Base-by-base conservation (phyloP, 2,113 vertebrate species). In the Sceloporus tristichus region DNA sequence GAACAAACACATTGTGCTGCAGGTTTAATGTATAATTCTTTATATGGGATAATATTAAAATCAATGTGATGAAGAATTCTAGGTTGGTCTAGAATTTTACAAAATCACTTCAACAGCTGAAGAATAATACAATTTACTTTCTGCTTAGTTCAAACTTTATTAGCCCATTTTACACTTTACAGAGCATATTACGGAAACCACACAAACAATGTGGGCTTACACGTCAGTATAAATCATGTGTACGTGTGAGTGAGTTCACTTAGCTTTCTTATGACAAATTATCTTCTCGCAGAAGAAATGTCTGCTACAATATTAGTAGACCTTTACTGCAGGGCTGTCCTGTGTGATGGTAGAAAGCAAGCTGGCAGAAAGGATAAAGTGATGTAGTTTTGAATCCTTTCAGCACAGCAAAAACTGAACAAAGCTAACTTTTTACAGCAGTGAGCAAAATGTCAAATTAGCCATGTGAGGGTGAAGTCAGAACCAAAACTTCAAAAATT, bases 1-100 rank as follows among this genome's bases (percentile, higher is more conserved):
- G 87, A 65, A 93, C 13, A 73, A 2, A 48, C 3, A 4, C 65
- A 38, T 54, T 78, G 87, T 62, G 79, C 56, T 82, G 79, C 38
- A 87, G 87, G 90, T 89, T 90, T 93, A 91, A 91, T 85, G 85
- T 8, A 73, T 2, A 66, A 86, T 85, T 87, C 66, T 71, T 92
- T 83, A 42, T 88, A 82, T 0, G 0, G 90, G 34, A 79, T 83
- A 66, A 91, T 86, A 8, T 73, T 76, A 59, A 76, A 40, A 25
- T 25, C n/a, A 82, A 68, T 1, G 71, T 84, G 76, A 85, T 19
- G 27, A 90, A 90, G 74, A 88, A 78, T 77, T 19, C 29, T 59
- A 68, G 1, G 1, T 88, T 66, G 75, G 34, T 81, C 74, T 79
- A 86, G 74, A 89, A 88, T 2, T 62, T 18, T 80, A 89, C 84